phyloP scores from a whole-genome alignment of 2,888 invertebrate species.

The Drosophila picticornis region DNA sequence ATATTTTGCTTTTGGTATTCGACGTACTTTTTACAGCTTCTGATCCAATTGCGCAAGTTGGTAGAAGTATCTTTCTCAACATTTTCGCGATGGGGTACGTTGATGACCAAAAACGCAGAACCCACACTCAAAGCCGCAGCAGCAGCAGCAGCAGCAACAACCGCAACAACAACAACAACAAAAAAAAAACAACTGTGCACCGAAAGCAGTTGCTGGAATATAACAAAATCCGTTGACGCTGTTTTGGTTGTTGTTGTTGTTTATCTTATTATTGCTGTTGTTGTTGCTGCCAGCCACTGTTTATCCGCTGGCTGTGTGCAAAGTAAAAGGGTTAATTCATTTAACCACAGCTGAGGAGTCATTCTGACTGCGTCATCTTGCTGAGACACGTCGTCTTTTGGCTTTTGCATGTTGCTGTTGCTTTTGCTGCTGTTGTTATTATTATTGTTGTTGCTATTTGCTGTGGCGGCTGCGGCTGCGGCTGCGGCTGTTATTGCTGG shows the following conservation, averaged over 20 bases:
- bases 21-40: not conserved
- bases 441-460: constrained; percentile 14
- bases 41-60: not conserved
- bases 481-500: constrained; percentile 28
- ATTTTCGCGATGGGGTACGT: constrained; percentile 54
- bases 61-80: constrained; percentile 14
- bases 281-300: constrained; percentile 33
- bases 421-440: constrained; percentile 9
- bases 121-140: constrained; percentile 45
- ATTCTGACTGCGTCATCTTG: constrained; percentile 75
- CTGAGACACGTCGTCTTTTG: constrained; percentile 53
- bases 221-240: constrained; percentile 62
- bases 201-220: constrained; percentile 48
- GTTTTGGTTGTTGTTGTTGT: constrained; percentile 24
- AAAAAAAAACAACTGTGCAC: constrained; percentile 16
- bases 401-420: constrained; percentile 29
- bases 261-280: not conserved
- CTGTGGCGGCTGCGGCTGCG: constrained; percentile 12
- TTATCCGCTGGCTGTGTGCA: constrained; percentile 54
- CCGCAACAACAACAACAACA: constrained; percentile 9
- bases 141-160: constrained; percentile 10
- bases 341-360: constrained; percentile 61
- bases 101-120: constrained; percentile 56
- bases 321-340: constrained; percentile 82
- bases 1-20: not conserved